These are phyloP conservation scores for Natrix natrix DNA, from an alignment of 2,797 vertebrate species.

Conservation along the genomic window DNA sequence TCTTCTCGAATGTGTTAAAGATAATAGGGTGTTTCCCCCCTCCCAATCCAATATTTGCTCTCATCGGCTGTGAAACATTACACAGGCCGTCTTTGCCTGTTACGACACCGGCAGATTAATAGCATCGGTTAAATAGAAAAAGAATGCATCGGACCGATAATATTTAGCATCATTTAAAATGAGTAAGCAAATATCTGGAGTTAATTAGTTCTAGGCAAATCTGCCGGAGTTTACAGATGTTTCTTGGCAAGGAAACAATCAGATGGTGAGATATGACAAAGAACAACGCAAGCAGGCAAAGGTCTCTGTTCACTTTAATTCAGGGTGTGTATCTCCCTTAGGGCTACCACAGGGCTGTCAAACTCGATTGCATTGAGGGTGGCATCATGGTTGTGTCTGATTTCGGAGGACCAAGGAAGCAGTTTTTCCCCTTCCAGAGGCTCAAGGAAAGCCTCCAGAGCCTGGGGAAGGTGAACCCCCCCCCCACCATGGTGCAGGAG, in stretches of 20 bases:
- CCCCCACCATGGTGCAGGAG: too few relatives aligned
- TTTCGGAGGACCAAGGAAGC: too few relatives aligned
- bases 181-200: not conserved
- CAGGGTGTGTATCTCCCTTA: not conserved
- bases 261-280: not conserved
- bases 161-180: not conserved
- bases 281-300: not conserved
- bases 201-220: not conserved
- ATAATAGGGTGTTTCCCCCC: not conserved
- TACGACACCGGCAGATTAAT: slow-evolving; percentile 8
- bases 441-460: too few relatives aligned
- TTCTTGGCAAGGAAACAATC: not conserved
- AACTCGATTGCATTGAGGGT: too few relatives aligned
- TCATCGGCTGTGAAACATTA: slow-evolving; percentile 20
- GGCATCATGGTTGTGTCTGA: too few relatives aligned
- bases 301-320: not conserved
- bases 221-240: not conserved
- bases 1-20: not conserved
- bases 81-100: not conserved
- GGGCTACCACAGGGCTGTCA: too few relatives aligned
- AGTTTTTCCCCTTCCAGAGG: too few relatives aligned
- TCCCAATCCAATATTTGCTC: not conserved
- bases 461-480: too few relatives aligned
- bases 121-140: not conserved
- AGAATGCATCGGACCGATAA: not conserved